Base-by-base conservation (phyloP, 2,113 vertebrate genomes). In the Muscicapa adusta region DNA sequence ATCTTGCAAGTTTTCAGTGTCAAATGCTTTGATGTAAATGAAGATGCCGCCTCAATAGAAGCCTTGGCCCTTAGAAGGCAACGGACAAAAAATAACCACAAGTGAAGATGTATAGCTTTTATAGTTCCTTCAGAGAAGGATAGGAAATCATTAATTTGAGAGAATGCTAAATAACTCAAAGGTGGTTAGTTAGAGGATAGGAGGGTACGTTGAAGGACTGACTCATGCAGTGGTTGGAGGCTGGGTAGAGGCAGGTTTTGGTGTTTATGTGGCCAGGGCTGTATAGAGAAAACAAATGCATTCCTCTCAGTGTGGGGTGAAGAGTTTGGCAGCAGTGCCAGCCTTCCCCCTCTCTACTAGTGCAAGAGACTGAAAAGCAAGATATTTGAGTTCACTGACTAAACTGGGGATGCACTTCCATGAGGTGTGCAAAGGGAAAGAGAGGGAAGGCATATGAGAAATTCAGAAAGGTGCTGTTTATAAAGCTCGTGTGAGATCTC, bases 21-120 rank as follows among this genome's bases (percentile, higher is more conserved):
- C 26, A 36, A 1, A 40, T 14, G 58, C 47, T 60, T 67, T 38
- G 36, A 38, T 76, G 33, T 68, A 36, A 66, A 45, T 50, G 42
- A 56, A 63, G 56, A 38, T 47, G 40, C 42, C 0, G 0, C 18
- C 47, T 51, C 36, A 75, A 6, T 40, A 42, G 57, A 38, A 96
- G 63, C 93, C 88, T 94, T 93, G 88, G 83, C 56, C 90, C 57
- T 95, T 91, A 94, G 92, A 97, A 96, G 71, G 76, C 85, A 94
- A 88, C 26, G 50, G 79, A 95, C 86, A 83, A 83, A 95, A 94
- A 77, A 58, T 31, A 70, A 38, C 34, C 26, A 45, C 77, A 75
- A 50, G 66, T 96, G 91, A 96, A 94, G 84, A 70, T 45, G 23
- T 71, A 36, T 42, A 36, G 53, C 63, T 90, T 84, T 70, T 31